phyloP scores from a whole-genome alignment of 2,888 invertebrate genomes.

The Pristionchus japonicus region DNA sequence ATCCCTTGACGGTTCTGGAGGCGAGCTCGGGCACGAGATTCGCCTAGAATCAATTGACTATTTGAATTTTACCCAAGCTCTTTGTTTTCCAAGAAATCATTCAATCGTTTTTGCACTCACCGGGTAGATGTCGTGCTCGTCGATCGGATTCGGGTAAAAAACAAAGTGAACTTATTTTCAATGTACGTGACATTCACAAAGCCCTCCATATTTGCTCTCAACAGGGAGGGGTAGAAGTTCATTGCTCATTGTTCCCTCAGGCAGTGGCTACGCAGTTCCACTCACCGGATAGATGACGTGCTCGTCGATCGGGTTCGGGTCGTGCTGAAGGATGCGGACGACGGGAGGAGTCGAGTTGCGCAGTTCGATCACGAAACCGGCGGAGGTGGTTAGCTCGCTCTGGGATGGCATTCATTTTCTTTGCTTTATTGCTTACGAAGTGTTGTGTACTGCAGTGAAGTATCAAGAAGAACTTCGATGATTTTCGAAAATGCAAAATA shows the following conservation, averaged over 20 bases:
- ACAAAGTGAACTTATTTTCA: too few species aligned
- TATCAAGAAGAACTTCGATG: not conserved
- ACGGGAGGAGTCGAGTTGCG: constrained; percentile 15
- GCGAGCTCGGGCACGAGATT: constrained; percentile 31
- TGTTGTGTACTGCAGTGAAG: too few species aligned
- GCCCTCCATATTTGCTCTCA: too few species aligned
- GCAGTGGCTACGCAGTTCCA: too few species aligned
- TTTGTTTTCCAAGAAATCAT: not conserved
- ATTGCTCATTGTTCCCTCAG: too few species aligned
- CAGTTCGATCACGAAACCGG: constrained; percentile 43
- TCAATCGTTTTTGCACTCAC: not conserved
- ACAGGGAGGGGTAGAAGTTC: too few species aligned
- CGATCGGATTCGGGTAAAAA: constrained; percentile 67
- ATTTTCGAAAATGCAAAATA: not conserved
- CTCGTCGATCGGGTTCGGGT: constrained; percentile 65
- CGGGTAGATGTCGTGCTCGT: constrained; percentile 63
- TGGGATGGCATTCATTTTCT: not conserved
- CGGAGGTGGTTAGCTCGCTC: constrained; percentile 36
- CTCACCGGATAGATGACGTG: constrained; percentile 61
- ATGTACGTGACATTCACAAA: too few species aligned
- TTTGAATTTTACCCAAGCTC: not conserved
- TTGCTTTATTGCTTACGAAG: not conserved
- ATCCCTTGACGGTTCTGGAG: not conserved
- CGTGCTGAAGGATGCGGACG: constrained; percentile 61
- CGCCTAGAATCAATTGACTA: not conserved